Base-by-base conservation (phyloP, 2,888 invertebrate genomes). In the Andrena haemorrhoa region DNA sequence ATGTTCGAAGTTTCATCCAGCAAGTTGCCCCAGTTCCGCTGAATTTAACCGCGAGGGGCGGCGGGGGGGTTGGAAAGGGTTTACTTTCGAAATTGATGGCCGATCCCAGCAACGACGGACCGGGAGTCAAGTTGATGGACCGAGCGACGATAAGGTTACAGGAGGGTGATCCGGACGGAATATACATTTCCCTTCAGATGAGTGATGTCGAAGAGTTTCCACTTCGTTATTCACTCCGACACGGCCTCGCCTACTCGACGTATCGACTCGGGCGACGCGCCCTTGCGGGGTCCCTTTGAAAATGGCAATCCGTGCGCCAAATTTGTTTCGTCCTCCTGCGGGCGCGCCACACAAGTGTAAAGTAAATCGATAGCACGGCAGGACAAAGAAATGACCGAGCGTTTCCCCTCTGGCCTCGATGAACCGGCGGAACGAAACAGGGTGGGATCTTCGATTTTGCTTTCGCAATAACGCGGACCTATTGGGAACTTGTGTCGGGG, bases 41-140 rank as follows among this genome's bases (percentile, higher is more conserved):
- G 70, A 73, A 86, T 76, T 70, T 80, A 79, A 58, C 72, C 60
- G 53, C 53, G 60, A 16, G 12, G 8, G 35, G 8, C 3, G 20
- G 33, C 20, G n/a, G 60, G 66, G 23, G 77, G 23, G 77, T n/a
- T 35, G 82, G 80, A 72, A 83, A 82, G 75, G 81, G 89, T 89
- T 89, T 86, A 84, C 88, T 85, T 85, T 84, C 75, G 80, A 89
- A 92, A 92, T 92, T 92, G 91, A 92, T 92, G 90, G 89, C 82
- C 86, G 82, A 87, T 86, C 86, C 80, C 88, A 86, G 88, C 86
- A 85, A 73, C 88, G 89, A 84, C 87, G 88, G 86, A 88, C 89
- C 76, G 86, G 65, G 87, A 90, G 90, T 89, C 90, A 89, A 90
- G 89, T 91, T 90, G 92, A 92, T 91, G 91, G 90, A 91, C 92